A percentile compares a stretch with the other conserved stretches of the same genome.
Evolutionary conservation across 2,113 vertebrate genomes (phyloP).

Genomic region (Ellobius talpinus): DNA sequence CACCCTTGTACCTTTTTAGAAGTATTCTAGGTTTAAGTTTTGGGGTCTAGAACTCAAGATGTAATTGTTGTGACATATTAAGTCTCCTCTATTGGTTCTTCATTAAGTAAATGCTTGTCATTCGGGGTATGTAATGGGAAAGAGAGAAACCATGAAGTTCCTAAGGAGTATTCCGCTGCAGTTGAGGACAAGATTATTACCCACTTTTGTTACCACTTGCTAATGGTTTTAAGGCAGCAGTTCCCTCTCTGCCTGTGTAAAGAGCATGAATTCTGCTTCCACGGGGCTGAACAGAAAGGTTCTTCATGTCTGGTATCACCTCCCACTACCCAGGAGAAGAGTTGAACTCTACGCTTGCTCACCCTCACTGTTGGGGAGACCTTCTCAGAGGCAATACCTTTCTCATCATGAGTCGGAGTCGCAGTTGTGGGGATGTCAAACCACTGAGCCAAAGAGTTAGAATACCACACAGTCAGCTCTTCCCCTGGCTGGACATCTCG

Average conservation of each 20-base stretch:
- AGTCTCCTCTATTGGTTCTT: constrained; percentile 7
- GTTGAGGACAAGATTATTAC: not conserved
- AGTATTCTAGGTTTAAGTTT: constrained; percentile 9
- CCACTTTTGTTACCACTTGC: not conserved
- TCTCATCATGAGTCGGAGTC: constrained; percentile 98
- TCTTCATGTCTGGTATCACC: not conserved
- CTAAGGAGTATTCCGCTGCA: not conserved
- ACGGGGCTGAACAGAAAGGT: not conserved
- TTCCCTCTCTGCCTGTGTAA: not conserved
- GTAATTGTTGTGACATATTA: not conserved
- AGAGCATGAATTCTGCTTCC: not conserved
- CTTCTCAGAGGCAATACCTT: constrained; percentile 89
- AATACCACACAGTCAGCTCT: constrained; percentile 98
- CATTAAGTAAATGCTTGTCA: constrained; percentile 28
- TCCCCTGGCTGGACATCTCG: constrained; percentile 96
- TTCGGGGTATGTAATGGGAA: not conserved
- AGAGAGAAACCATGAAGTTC: not conserved
- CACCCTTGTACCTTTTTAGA: not conserved
- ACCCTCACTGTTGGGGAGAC: not conserved
- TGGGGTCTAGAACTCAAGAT: not conserved
- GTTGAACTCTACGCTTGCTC: not conserved
- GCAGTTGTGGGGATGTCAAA: constrained; percentile 96
- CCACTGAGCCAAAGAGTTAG: constrained; percentile 96
- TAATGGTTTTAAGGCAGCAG: constrained; percentile 25
- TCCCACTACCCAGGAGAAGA: not conserved